These are phyloP conservation scores for Ectropis grisescens DNA, from an alignment of 1,140 invertebrate species.

Conservation along the genomic window DNA sequence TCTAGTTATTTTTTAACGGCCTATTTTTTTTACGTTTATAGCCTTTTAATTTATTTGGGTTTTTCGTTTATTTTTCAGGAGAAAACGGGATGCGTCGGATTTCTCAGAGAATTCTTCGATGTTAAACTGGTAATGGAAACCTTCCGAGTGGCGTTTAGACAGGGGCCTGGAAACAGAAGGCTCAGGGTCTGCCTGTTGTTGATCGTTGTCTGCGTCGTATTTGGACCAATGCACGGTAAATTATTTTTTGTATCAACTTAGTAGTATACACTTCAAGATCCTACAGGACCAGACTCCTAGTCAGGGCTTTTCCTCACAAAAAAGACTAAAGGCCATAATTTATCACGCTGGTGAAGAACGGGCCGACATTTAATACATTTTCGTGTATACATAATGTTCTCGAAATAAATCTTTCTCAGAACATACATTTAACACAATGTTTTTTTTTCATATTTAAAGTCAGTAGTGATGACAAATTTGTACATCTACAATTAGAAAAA, in stretches of 20 bases:
- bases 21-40: too few species aligned
- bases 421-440: too few species aligned
- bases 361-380: neutral
- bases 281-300: neutral
- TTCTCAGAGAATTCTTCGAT: slow-evolving; percentile 79
- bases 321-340: too few species aligned
- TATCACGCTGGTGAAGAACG: too few species aligned
- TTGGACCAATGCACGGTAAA: slow-evolving; percentile 84
- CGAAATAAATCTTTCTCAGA: neutral
- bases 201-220: slow-evolving; percentile 83
- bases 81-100: slow-evolving; percentile 20
- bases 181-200: slow-evolving; percentile 80
- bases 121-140: slow-evolving; percentile 79
- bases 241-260: slow-evolving; percentile 7
- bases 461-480: too few species aligned
- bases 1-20: too few species aligned
- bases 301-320: too few species aligned
- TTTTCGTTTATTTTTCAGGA: too few species aligned
- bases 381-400: neutral
- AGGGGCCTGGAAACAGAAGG: slow-evolving; percentile 77
- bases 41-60: too few species aligned
- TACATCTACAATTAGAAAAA: too few species aligned
- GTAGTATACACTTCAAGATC: neutral
- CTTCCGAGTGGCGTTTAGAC: slow-evolving; percentile 80
- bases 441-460: too few species aligned